Percentiles rank a stretch among this genome's conserved stretches.
phyloP scores from a whole-genome alignment of 2,113 vertebrate genomes.

The Uropsilus gracilis region DNA sequence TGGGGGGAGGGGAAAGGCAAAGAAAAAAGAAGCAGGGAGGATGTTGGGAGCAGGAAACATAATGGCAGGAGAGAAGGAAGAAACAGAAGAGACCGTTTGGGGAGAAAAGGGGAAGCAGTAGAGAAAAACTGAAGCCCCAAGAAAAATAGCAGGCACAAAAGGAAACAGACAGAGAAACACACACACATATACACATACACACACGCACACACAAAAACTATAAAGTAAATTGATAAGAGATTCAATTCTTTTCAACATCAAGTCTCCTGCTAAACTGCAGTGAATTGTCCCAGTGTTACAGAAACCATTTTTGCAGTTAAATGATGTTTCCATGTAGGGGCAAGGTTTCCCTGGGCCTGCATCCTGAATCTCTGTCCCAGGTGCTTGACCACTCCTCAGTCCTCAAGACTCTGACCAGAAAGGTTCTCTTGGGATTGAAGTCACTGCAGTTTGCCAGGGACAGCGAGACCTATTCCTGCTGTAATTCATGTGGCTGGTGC shows the following conservation, averaged over 20 bases:
- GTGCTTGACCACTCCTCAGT: not conserved
- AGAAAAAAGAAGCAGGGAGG: slow-evolving; percentile 15
- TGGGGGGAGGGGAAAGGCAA: not conserved
- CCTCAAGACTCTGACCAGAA: slow-evolving; percentile 2
- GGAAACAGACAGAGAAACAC: not conserved
- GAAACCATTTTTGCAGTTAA: slow-evolving; percentile 6
- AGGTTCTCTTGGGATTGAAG: not conserved
- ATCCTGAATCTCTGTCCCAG: not conserved
- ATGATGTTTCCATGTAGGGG: not conserved
- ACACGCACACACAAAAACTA: too few species aligned
- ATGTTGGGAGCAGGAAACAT: not conserved
- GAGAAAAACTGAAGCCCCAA: not conserved
- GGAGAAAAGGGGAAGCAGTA: not conserved
- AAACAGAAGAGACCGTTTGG: not conserved
- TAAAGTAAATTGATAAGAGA: not conserved
- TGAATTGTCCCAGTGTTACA: not conserved
- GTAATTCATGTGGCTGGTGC: not conserved
- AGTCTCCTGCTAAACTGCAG: not conserved
- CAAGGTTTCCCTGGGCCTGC: not conserved
- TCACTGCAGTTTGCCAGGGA: slow-evolving; percentile 46
- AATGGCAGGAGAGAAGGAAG: not conserved
- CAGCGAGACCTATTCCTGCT: not conserved
- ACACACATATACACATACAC: too few species aligned
- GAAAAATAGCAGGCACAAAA: not conserved
- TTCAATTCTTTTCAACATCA: slow-evolving; percentile 23